A percentile compares a stretch with the other conserved stretches of the same genome.
Conservation (phyloP, 2,113 vertebrate genomes). For the Saguinus imperator region DNA sequence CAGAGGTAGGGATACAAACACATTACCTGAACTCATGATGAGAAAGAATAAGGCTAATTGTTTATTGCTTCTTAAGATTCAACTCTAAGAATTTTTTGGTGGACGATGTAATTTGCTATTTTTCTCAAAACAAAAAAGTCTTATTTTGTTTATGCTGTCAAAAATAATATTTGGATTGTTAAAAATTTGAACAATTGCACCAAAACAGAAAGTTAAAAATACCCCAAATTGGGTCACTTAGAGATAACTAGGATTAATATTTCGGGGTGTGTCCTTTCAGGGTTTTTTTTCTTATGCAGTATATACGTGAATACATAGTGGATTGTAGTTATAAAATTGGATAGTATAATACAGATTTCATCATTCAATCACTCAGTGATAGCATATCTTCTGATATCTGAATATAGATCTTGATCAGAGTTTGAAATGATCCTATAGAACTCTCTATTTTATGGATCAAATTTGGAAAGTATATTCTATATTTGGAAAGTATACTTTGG, state of each 20-base stretch:
- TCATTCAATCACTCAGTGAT: background rate
- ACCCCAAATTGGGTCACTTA: background rate
- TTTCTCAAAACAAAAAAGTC: conserved; percentile 1
- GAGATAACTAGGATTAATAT: background rate
- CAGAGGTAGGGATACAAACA: background rate
- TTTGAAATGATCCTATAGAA: background rate
- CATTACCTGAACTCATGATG: background rate
- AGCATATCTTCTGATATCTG: background rate
- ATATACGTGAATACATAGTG: background rate
- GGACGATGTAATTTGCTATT: background rate
- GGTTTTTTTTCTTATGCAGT: background rate
- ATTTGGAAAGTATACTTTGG: background rate
- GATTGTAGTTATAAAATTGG: background rate
- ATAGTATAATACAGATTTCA: background rate
- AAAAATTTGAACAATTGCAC: background rate
- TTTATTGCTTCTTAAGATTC: background rate
- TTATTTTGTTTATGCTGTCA: background rate
- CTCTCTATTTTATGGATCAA: background rate
- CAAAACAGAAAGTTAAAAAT: conserved; percentile 30
- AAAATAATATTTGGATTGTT: background rate
- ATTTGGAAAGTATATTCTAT: background rate
- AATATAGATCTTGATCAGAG: background rate
- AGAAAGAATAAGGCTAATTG: background rate
- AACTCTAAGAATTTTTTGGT: background rate
- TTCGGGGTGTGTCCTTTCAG: background rate